Evolutionary conservation across 2,888 invertebrate species (phyloP), one percentile per base, ranked within the genome.

Genomic region (Papilio gigon): DNA sequence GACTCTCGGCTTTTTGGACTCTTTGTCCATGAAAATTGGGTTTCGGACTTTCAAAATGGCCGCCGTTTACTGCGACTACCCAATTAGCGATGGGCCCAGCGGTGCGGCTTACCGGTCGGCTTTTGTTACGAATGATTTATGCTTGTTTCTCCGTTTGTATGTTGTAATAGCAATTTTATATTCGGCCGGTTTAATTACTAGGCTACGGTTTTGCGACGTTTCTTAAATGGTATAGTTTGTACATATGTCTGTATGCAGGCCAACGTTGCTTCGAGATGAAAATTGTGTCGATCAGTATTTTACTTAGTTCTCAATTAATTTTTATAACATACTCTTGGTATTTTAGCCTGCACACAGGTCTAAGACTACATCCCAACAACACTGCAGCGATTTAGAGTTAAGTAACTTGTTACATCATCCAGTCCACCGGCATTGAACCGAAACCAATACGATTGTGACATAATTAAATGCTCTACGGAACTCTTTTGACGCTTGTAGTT

Each of bases 51-150:
- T 73, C 75, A 78, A 76, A 63, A 78, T 76, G 79, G 77, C 78
- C 75, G 78, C 73, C 66, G 80, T 84, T 80, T 80, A 82, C 78
- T 79, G 84, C 76, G 82, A 47, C 79, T 81, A 79, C 75, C 80
- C 80, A 87, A 87, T 87, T 85, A 87, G 84, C 78, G 78, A 76
- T 79, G 80, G 81, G 75, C 75, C 73, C 75, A 76, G 78, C 79
- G 76, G 78, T 78, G 75, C 75, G 75, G 72, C 66, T 78, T 77
- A 79, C 80, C 80, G 79, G 76, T 74, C 78, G 76, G 77, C 87
- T 87, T 88, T 89, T 89, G 89, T 89, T 87, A 82, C 81, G 72
- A 61, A 78, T 88, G 90, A 90, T 90, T 90, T 90, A 90, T 85
- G 86, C 76, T 79, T 77, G 73, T 75, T 73, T 73, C 71, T 73